phyloP scores from a whole-genome alignment of 2,888 invertebrate genomes.

The Ormyrus thymus region DNA sequence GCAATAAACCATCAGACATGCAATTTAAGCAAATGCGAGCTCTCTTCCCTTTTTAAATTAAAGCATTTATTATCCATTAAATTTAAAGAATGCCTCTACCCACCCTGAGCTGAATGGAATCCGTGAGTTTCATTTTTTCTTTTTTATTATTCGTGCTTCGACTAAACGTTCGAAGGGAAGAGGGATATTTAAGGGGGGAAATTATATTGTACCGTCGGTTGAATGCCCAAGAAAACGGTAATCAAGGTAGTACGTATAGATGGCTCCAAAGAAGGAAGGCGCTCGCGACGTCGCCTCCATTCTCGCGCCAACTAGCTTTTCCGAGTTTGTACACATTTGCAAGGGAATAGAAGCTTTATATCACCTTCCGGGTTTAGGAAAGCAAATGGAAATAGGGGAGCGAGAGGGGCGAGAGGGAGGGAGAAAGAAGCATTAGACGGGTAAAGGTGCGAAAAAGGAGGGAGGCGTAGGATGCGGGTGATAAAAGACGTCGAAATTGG shows the following conservation, averaged over 20 bases:
- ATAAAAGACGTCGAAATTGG: conserved; percentile 51
- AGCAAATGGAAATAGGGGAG: conserved; percentile 20
- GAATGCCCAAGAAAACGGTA: conserved; percentile 7
- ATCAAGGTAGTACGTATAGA: conserved; percentile 1
- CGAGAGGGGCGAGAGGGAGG: conserved; percentile 5
- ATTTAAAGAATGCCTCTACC: neutral
- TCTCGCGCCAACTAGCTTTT: conserved; percentile 56
- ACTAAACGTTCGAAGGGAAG: neutral
- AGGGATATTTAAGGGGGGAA: neutral
- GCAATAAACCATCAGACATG: neutral
- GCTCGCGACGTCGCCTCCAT: neutral
- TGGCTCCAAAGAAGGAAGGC: too few species aligned
- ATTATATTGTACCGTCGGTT: conserved; percentile 8
- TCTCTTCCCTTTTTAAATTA: neutral
- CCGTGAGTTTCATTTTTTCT: neutral
- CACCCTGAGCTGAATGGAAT: conserved; percentile 11
- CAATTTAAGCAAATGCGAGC: neutral
- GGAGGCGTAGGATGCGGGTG: conserved; percentile 19
- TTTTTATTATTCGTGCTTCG: neutral
- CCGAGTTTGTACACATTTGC: conserved; percentile 61
- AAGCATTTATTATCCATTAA: conserved; percentile 22
- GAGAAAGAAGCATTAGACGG: conserved; percentile 3
- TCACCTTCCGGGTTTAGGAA: conserved; percentile 20
- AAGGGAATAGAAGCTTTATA: conserved; percentile 20
- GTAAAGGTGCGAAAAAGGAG: conserved; percentile 10